Conservation (phyloP, 2,888 invertebrate genomes). For the Ligdia adustata region DNA sequence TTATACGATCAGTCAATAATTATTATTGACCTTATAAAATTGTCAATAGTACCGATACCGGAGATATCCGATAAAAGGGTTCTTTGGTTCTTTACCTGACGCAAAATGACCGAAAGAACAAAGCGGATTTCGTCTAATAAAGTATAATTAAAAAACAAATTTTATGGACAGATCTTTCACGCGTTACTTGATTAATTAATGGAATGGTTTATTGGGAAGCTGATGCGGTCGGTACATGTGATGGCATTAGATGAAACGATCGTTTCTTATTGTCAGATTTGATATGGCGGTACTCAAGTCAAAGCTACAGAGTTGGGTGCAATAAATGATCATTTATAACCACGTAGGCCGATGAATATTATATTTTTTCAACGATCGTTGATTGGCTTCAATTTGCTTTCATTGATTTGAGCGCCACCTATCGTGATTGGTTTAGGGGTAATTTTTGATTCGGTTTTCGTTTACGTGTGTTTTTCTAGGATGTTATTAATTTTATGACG, state of each 20-base stretch:
- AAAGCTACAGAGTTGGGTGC: conserved; percentile 60
- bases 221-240: conserved; percentile 55
- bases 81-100: conserved; percentile 43
- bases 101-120: conserved; percentile 63
- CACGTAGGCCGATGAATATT: conserved; percentile 38
- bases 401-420: conserved; percentile 56
- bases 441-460: conserved; percentile 25
- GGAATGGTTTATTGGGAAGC: conserved; percentile 62
- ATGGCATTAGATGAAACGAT: conserved; percentile 59
- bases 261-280: conserved; percentile 65
- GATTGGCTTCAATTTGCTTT: conserved; percentile 48
- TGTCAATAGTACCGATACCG: conserved; percentile 74
- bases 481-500: conserved; percentile 9
- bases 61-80: conserved; percentile 55
- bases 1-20: conserved; percentile 78
- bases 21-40: conserved; percentile 81
- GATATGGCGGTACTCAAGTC: conserved; percentile 60
- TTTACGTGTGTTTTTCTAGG: conserved; percentile 1
- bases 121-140: conserved; percentile 78
- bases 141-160: conserved; percentile 77
- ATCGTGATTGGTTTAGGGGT: conserved; percentile 38
- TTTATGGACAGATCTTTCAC: conserved; percentile 72
- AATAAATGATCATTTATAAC: conserved; percentile 60
- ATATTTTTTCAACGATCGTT: conserved; percentile 44
- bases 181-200: conserved; percentile 74